Evolutionary conservation across 2,797 vertebrate species (phyloP), one percentile per base, ranked within the genome.

Genomic region (Clangula hyemalis): DNA sequence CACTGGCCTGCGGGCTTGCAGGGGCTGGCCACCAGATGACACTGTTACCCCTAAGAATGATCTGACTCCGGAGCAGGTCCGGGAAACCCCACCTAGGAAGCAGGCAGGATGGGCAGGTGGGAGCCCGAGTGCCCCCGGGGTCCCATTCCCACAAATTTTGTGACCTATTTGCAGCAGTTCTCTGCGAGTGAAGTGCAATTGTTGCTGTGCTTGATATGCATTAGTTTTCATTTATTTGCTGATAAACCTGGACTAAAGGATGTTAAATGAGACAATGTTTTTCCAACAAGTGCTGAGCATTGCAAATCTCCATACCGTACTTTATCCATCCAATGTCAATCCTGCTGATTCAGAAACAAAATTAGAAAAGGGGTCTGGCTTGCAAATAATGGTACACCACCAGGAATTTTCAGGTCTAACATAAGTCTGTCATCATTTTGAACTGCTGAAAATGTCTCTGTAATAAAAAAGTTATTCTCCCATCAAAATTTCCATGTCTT

Each of bases 21-120:
- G 82, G n/a, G 54, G 85, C 3, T 4, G 36, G 60, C 87, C 96
- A 81, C 65, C 87, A 97, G 97, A 49, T 95, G 96, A 21, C 96
- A 95, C 87, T 94, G 34, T 96, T 90, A 81, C 28, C 60, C 80
- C 43, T 34, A 21, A 47, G 47, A 78, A 91, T 18, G 45, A 47
- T 0, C 57, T 5, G 2, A 6, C 20, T 0, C 6, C 0, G 3
- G 11, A 3, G 19, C 20, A 5, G 36, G 7, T 6, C 47, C 2
- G 6, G 6, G 45, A 24, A 65, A n/a, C 8, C 1, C 0, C 36
- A 24, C 3, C 53, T 49, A 20, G 2, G 68, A 8, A 58, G 17
- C 2, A 9, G 18, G 10, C 5, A 0, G 16, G 62, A 38, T 60
- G 71, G 38, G 5, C 2, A 9, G 12, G 3, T 4, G 53, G 25